Evolutionary conservation across 1,140 invertebrate species (phyloP), one percentile per base, ranked within the genome.

Genomic region (Rhyzopertha dominica): DNA sequence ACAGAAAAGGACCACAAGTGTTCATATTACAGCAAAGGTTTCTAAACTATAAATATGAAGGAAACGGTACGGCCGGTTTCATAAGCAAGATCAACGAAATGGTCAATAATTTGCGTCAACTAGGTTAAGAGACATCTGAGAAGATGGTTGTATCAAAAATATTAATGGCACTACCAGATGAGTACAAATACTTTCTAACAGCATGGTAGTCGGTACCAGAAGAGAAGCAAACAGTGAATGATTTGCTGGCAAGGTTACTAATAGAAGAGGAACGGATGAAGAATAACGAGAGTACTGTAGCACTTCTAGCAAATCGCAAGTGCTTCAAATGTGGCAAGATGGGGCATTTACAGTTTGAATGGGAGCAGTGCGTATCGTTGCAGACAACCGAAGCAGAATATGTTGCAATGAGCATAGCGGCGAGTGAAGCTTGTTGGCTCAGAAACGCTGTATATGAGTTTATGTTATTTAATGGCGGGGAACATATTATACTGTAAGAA

Each of bases 301-400:
- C 16, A n/a, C n/a, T n/a, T n/a, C n/a, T n/a, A n/a, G n/a, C n/a
- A n/a, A n/a, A n/a, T n/a, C n/a, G n/a, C n/a, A n/a, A n/a, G n/a
- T n/a, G n/a, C n/a, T n/a, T n/a, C n/a, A n/a, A n/a, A n/a, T 9
- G 4, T 36, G 18, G 14, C 12, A 5, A 37, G 18, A 7, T 5
- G 5, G 5, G 35, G 18, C n/a, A n/a, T n/a, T n/a, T 32, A 13
- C 13, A 13, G 31, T 32, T 8, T 16, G 7, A 32, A 32, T 8
- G n/a, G 8, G 8, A 26, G n/a, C 25, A 17, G 12, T 44, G 43
- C 43, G 64, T 68, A 16, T 53, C 64, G 14, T 16, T 71, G 0
- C 72, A 66, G 1, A 66, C 67, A 2, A 67, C 68, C 5, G 70
- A 74, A 47, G 51, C 70, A 2, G 69, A 74, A 47, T 72, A 71